These are phyloP conservation scores for Ascaphus truei DNA, from an alignment of 2,113 vertebrate species.

Conservation along the genomic window DNA sequence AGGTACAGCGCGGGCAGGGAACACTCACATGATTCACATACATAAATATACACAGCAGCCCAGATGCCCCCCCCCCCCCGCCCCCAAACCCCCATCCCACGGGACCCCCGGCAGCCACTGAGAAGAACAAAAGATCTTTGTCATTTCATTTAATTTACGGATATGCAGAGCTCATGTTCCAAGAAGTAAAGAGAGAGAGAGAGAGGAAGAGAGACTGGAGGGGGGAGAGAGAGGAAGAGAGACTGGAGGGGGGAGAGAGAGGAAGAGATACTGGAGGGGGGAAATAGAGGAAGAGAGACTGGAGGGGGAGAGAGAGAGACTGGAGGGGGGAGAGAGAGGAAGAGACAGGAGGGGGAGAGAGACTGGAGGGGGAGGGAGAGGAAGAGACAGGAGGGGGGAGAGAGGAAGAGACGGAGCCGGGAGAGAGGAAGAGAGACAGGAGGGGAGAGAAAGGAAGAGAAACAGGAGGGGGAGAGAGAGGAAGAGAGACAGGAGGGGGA, in stretches of 20 bases:
- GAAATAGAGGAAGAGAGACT: neutral
- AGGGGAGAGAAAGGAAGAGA: too few species aligned
- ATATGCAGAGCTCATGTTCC: constrained; percentile 9
- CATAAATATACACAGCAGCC: constrained; percentile 7
- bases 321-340: too few species aligned
- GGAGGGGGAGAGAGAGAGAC: neutral
- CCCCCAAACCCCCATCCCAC: neutral
- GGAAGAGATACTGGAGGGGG: too few species aligned
- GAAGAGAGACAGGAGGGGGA: too few species aligned
- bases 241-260: neutral
- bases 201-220: neutral
- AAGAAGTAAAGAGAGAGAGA: constrained; percentile 12
- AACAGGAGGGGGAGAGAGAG: too few species aligned
- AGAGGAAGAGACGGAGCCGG: too few species aligned
- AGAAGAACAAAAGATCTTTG: constrained; percentile 35
- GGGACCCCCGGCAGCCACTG: constrained; percentile 13
- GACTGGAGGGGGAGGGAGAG: too few species aligned
- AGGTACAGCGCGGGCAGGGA: too few species aligned
- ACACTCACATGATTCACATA: constrained; percentile 12
- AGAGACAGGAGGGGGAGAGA: too few species aligned
- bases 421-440: too few species aligned
- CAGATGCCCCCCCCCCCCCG: neutral
- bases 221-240: neutral
- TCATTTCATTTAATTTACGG: constrained; percentile 34
- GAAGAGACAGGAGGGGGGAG: too few species aligned